Percentiles rank a stretch among this genome's conserved stretches.
Conservation (phyloP, 2,797 vertebrate species). For the Crenichthys baileyi region DNA sequence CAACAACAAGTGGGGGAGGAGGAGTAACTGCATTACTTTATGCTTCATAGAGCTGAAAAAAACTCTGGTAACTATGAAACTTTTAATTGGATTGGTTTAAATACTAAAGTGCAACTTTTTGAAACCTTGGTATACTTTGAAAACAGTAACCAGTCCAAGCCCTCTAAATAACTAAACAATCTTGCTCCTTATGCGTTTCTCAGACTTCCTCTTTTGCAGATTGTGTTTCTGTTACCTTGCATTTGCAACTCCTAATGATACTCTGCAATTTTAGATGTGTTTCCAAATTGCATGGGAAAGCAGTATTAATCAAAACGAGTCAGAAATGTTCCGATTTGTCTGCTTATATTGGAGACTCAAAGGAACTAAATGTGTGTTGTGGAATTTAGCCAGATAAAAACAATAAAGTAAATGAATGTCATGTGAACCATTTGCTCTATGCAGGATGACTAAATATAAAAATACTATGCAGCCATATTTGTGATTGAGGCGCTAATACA, state of each 20-base stretch:
- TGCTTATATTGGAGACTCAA: slow-evolving; percentile 10
- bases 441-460: slow-evolving; percentile 2
- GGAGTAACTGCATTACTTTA: too few relatives aligned
- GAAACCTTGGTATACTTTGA: neutral
- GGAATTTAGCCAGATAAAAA: neutral
- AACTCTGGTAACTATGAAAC: too few relatives aligned
- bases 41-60: too few relatives aligned
- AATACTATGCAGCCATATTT: neutral
- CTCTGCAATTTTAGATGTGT: neutral
- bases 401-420: neutral
- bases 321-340: slow-evolving; percentile 3
- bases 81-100: neutral
- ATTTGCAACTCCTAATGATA: neutral
- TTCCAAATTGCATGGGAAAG: neutral
- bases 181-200: neutral
- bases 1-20: neutral
- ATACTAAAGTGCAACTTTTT: neutral
- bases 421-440: neutral
- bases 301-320: neutral
- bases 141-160: neutral
- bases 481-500: neutral
- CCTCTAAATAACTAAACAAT: neutral
- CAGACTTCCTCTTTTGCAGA: neutral
- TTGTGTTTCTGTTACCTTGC: neutral
- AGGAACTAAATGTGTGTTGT: neutral